Conservation (phyloP, 2,113 vertebrate genomes). For the Podocnemis expansa region DNA sequence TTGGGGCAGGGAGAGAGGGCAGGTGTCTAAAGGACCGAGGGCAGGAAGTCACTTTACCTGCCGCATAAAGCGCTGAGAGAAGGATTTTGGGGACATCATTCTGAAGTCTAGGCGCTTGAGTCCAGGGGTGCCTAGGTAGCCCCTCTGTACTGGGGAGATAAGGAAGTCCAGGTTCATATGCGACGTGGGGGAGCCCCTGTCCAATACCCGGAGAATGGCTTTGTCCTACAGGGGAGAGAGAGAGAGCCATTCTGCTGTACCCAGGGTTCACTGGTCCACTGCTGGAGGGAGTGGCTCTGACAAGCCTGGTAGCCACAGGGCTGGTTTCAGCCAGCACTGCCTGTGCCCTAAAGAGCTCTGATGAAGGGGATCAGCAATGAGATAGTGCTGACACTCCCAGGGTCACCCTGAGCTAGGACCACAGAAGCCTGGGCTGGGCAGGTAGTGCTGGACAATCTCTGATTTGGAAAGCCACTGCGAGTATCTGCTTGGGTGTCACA, state of each 20-base stretch:
- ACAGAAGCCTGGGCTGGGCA: not conserved
- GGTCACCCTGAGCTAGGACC: not conserved
- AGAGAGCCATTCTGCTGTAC: not conserved
- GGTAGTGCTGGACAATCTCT: not conserved
- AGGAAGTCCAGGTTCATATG: conserved; percentile 67
- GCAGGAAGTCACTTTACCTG: conserved; percentile 72
- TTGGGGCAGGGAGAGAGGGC: too few relatives aligned
- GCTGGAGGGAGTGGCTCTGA: not conserved
- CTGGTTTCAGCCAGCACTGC: not conserved
- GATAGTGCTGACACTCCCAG: not conserved
- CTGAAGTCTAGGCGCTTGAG: conserved; percentile 62
- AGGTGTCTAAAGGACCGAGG: not conserved
- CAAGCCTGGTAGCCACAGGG: not conserved
- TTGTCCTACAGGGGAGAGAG: conserved; percentile 74
- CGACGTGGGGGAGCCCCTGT: conserved; percentile 67
- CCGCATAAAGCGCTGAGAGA: conserved; percentile 73
- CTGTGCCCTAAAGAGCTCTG: not conserved
- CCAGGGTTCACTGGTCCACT: not conserved
- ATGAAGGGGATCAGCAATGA: not conserved
- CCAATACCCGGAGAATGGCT: conserved; percentile 83
- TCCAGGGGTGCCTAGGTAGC: conserved; percentile 48
- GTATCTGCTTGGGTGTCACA: not conserved
- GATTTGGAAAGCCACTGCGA: not conserved
- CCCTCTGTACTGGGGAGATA: conserved; percentile 62
- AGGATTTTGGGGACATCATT: conserved; percentile 68